These are phyloP conservation scores for Anas platyrhynchos DNA, from an alignment of 2,113 vertebrate genomes.

Conservation along the genomic window DNA sequence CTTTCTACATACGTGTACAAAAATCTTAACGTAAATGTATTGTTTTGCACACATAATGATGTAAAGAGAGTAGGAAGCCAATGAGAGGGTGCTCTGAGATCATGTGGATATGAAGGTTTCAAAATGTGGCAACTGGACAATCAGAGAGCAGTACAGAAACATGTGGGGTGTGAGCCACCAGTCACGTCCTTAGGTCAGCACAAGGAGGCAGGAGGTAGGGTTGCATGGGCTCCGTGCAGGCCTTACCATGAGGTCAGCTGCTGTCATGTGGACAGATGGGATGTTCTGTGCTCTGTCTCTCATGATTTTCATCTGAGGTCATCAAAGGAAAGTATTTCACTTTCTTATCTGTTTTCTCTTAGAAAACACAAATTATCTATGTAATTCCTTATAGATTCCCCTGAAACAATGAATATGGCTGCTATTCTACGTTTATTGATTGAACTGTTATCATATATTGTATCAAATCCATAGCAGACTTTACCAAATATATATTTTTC, in stretches of 20 bases:
- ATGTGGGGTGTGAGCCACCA: neutral
- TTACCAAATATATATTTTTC: neutral
- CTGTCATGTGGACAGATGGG: too few species aligned
- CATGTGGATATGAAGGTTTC: neutral
- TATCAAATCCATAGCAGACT: neutral
- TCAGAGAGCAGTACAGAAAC: neutral
- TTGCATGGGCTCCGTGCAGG: neutral
- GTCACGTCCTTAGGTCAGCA: fast-evolving
- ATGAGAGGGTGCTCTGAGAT: neutral
- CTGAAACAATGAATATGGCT: neutral
- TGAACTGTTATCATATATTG: neutral
- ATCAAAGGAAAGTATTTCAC: neutral
- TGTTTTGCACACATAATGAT: neutral
- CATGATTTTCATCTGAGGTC: neutral
- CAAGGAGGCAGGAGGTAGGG: neutral
- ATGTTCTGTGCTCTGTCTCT: neutral
- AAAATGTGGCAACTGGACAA: neutral
- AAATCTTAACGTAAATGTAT: neutral
- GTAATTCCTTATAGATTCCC: neutral
- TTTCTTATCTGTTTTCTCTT: neutral
- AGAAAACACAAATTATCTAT: neutral
- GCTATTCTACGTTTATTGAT: neutral
- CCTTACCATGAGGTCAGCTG: fast-evolving
- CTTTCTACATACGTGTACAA: neutral
- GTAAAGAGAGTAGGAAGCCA: neutral